Percentiles rank a stretch among this genome's conserved stretches.
Evolutionary conservation across 1,140 invertebrate species (phyloP).

Genomic region (Augochlora pura): DNA sequence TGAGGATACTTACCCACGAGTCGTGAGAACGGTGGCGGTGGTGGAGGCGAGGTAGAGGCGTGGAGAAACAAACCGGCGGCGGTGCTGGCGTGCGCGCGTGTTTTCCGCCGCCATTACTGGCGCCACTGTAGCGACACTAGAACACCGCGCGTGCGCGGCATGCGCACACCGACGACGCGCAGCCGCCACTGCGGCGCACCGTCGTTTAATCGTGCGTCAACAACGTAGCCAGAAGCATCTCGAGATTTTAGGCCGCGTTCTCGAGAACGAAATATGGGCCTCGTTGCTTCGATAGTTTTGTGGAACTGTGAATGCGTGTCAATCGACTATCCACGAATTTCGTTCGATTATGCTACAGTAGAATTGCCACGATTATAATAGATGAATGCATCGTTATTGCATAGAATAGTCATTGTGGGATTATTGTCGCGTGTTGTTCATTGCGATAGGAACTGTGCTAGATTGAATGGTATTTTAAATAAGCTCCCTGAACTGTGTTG

Average conservation of each 20-base stretch:
- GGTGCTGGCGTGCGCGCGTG: conserved; percentile 63
- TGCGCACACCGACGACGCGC: conserved; percentile 56
- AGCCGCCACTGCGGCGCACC: conserved; percentile 17
- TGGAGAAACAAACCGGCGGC: conserved; percentile 64
- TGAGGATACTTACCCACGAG: conserved; percentile 78
- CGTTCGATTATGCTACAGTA: too few species aligned
- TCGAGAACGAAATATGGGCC: too few species aligned
- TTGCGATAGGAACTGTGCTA: too few species aligned
- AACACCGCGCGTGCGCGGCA: conserved; percentile 38
- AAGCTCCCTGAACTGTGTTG: too few species aligned
- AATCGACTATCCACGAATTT: too few species aligned
- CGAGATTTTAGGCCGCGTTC: background rate
- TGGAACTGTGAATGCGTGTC: background rate
- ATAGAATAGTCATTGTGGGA: too few species aligned
- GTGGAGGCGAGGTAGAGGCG: conserved; percentile 65
- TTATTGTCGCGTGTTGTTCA: too few species aligned
- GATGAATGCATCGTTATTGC: too few species aligned
- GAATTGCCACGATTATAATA: too few species aligned
- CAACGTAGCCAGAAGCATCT: conserved; percentile 46
- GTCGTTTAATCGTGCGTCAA: conserved; percentile 49
- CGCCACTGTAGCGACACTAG: conserved; percentile 62
- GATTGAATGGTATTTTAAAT: too few species aligned
- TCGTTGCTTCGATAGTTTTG: background rate
- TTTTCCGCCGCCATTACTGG: conserved; percentile 71
- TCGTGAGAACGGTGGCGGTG: conserved; percentile 67